These are phyloP conservation scores for Nyctereutes procyonoides DNA, from an alignment of 2,113 vertebrate species.

Conservation along the genomic window DNA sequence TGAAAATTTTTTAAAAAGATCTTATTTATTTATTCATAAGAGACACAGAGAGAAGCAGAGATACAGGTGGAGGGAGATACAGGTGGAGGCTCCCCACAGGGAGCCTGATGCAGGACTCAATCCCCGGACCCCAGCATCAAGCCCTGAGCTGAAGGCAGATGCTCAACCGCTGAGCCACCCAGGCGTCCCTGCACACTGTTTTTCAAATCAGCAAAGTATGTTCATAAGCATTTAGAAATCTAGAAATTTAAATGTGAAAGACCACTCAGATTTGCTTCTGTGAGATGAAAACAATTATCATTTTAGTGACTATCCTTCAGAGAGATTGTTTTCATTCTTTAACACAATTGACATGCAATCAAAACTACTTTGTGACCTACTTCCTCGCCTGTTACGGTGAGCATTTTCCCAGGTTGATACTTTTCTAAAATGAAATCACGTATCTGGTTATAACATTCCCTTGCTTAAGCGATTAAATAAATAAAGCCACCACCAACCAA, in stretches of 20 bases:
- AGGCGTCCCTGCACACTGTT: neutral
- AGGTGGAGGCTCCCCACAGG: too few relatives aligned
- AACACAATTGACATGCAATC: neutral
- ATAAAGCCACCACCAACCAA: neutral
- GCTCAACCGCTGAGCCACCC: too few relatives aligned
- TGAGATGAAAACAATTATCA: neutral
- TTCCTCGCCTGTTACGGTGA: neutral
- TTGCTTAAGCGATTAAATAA: neutral
- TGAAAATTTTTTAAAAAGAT: too few relatives aligned
- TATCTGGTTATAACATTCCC: neutral
- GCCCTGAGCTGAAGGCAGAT: too few relatives aligned
- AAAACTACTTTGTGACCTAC: neutral
- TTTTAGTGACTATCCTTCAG: neutral
- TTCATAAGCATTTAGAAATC: constrained; percentile 24
- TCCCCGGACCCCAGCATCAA: too few relatives aligned
- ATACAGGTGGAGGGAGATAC: too few relatives aligned
- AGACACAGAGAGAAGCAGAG: too few relatives aligned
- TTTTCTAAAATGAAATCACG: neutral
- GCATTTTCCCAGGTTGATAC: neutral
- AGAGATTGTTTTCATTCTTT: constrained; percentile 24
- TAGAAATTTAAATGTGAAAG: constrained; percentile 38
- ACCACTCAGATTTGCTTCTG: neutral
- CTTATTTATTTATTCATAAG: too few relatives aligned
- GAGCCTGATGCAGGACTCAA: too few relatives aligned
- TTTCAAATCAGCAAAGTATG: neutral